A percentile compares a stretch with the other conserved stretches of the same genome.
phyloP scores from a whole-genome alignment of 2,888 invertebrate species.

The Cryptocheilus praepositus region DNA sequence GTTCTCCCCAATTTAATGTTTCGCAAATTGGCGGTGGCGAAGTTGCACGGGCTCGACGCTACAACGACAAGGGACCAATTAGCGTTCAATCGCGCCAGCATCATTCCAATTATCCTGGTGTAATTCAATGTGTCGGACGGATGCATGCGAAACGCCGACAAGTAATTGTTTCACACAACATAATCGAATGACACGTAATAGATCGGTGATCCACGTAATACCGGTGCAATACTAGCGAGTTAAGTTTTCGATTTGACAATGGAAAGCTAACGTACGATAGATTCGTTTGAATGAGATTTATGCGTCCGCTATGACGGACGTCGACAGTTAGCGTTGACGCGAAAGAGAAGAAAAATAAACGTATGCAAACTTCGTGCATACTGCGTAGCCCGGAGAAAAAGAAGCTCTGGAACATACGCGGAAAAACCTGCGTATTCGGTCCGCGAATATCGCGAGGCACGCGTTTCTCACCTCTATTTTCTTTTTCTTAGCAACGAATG shows the following conservation, averaged over 20 bases:
- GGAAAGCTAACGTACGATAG: too few species aligned
- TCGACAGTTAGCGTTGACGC: too few species aligned
- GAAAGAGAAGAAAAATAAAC: not conserved
- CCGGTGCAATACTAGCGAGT: too few species aligned
- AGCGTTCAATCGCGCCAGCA: not conserved
- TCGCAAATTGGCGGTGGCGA: not conserved
- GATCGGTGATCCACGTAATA: too few species aligned
- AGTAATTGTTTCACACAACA: not conserved
- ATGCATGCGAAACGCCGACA: not conserved
- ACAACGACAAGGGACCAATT: not conserved
- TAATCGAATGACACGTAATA: not conserved
- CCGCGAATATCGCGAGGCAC: not conserved
- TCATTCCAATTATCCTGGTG: not conserved
- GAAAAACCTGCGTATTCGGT: not conserved
- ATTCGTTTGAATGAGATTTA: too few species aligned
- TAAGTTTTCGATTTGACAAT: too few species aligned
- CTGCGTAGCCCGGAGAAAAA: not conserved
- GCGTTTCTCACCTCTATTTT: not conserved
- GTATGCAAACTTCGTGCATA: too few species aligned
- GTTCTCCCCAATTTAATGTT: too few species aligned
- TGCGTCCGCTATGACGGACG: too few species aligned
- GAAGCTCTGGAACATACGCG: not conserved
- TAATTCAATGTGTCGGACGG: too few species aligned
- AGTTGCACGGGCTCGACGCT: not conserved
- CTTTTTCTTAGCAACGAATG: conserved; percentile 17